phyloP scores from a whole-genome alignment of 2,113 vertebrate species.

The Octodon degus region DNA sequence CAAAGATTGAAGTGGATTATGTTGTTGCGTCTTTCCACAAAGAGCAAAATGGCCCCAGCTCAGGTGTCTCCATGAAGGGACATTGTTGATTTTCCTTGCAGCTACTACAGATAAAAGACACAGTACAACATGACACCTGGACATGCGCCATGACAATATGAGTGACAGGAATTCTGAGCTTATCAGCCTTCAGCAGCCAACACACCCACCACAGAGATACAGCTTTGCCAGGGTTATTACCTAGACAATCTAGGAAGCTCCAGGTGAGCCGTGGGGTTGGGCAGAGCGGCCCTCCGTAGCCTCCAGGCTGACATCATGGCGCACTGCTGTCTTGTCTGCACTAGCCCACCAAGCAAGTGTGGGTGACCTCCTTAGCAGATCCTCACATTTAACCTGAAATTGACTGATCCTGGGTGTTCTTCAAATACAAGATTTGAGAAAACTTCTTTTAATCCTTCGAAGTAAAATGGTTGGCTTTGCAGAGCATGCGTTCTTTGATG shows the following conservation, averaged over 20 bases:
- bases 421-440: constrained; percentile 8
- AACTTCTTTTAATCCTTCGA: constrained; percentile 58
- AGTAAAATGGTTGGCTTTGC: background rate
- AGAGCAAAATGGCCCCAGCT: constrained; percentile 71
- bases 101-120: constrained; percentile 74
- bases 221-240: constrained; percentile 74
- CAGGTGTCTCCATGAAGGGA: background rate
- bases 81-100: constrained; percentile 71
- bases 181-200: constrained; percentile 76
- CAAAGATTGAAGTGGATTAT: constrained; percentile 75
- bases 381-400: constrained; percentile 60
- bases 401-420: constrained; percentile 58
- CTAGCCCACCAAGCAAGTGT: constrained; percentile 74
- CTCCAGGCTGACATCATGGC: constrained; percentile 66
- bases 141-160: constrained; percentile 70
- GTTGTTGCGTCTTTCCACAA: constrained; percentile 66
- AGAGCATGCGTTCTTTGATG: background rate
- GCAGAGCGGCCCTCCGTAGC: constrained; percentile 75
- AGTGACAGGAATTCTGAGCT: constrained; percentile 77
- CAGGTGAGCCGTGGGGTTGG: constrained; percentile 73
- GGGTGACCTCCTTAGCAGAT: constrained; percentile 76
- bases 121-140: constrained; percentile 58
- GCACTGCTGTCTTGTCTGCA: constrained; percentile 75
- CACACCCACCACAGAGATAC: constrained; percentile 74
- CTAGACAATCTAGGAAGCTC: constrained; percentile 79